Conservation (phyloP, 2,113 vertebrate species). For the Mesocricetus auratus region DNA sequence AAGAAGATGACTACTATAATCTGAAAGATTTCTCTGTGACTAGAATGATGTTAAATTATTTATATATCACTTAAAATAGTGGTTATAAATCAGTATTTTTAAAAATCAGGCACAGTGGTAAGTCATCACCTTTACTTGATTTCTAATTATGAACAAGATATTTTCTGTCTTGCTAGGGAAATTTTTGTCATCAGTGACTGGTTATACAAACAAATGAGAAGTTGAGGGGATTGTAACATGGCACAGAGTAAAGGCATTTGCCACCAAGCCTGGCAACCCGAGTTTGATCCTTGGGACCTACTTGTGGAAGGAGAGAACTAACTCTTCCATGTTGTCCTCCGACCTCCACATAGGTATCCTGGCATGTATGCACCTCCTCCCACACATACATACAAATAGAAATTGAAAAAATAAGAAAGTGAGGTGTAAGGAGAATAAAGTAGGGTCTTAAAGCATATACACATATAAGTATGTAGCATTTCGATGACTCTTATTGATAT, state of each 20-base stretch:
- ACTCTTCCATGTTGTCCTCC: not conserved
- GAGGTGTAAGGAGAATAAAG: constrained; percentile 26
- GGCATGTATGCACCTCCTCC: not conserved
- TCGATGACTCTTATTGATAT: not conserved
- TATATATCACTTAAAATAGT: not conserved
- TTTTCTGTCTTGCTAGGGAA: not conserved
- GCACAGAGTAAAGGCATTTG: not conserved
- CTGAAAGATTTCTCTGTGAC: not conserved
- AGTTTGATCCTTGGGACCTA: not conserved
- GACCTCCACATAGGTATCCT: not conserved
- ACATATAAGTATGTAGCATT: not conserved
- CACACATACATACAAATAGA: not conserved
- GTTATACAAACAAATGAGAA: not conserved
- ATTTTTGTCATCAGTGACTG: not conserved
- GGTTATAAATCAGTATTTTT: not conserved
- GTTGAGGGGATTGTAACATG: not conserved
- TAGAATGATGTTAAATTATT: not conserved
- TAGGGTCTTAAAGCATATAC: not conserved
- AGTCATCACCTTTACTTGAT: not conserved
- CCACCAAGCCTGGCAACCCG: not conserved
- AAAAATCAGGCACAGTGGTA: not conserved
- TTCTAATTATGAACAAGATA: not conserved
- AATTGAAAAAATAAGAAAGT: constrained; percentile 12
- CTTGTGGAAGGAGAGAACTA: not conserved
- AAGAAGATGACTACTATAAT: not conserved